phyloP scores from a whole-genome alignment of 1,140 invertebrate genomes.

The Carposina sasakii region DNA sequence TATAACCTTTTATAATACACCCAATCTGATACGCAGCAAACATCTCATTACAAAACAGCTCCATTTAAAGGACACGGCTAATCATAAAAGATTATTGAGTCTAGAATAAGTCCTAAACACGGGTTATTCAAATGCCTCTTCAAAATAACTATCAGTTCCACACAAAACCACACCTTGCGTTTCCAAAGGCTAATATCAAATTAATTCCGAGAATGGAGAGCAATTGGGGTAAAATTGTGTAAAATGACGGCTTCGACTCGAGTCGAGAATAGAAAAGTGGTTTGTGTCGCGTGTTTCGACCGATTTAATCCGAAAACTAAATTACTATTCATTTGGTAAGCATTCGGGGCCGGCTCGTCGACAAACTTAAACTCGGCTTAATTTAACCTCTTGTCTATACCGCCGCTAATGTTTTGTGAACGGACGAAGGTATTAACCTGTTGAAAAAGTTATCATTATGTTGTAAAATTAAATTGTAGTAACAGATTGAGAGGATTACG shows the following conservation, averaged over 20 bases:
- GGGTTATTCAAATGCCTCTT: slow-evolving; percentile 51
- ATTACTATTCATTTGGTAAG: slow-evolving; percentile 71
- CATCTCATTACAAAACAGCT: no score
- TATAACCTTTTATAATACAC: no score
- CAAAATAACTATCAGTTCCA: slow-evolving; percentile 56
- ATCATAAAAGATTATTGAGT: slow-evolving; percentile 48
- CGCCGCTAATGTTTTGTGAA: slow-evolving; percentile 26
- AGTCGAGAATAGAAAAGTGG: slow-evolving; percentile 69
- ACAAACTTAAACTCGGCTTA: slow-evolving; percentile 55
- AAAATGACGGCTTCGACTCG: slow-evolving; percentile 68
- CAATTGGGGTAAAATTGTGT: slow-evolving; percentile 72
- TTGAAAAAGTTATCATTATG: neutral
- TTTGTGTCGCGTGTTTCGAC: slow-evolving; percentile 68
- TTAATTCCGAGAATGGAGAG: slow-evolving; percentile 70
- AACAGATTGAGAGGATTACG: no score
- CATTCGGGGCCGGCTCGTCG: slow-evolving; percentile 59
- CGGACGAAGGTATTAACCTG: slow-evolving; percentile 8
- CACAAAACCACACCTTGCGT: slow-evolving; percentile 67
- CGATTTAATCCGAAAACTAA: slow-evolving; percentile 70
- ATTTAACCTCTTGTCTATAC: slow-evolving; percentile 39
- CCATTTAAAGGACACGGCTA: slow-evolving; percentile 38
- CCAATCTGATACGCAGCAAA: no score
- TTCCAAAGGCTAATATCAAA: slow-evolving; percentile 71
- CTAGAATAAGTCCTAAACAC: slow-evolving; percentile 50
- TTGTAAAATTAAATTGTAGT: neutral